Percentiles rank a stretch among this genome's conserved stretches.
These are phyloP conservation scores for Oophaga pumilio DNA, from an alignment of 2,113 vertebrate genomes.

Conservation along the genomic window DNA sequence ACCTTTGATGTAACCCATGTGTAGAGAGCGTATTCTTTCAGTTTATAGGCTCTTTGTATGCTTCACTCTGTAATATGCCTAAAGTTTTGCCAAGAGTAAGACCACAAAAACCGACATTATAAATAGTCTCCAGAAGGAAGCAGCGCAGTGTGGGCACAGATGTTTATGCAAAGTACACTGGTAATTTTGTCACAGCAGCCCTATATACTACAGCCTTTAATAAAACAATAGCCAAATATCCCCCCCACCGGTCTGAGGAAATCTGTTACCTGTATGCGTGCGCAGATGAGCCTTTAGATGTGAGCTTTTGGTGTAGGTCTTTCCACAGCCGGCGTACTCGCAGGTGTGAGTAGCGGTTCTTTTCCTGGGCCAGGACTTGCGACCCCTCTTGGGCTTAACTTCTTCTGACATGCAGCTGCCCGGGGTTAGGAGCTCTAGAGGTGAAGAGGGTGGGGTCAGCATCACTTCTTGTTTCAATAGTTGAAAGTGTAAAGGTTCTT, in stretches of 20 bases:
- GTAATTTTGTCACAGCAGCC: background rate
- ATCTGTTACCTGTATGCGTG: conserved; percentile 90
- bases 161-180: conserved; percentile 37
- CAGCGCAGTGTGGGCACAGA: conserved; percentile 39
- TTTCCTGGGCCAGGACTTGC: conserved; percentile 95
- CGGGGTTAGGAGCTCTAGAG: conserved; percentile 84
- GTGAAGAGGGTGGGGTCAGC: conserved; percentile 69
- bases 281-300: conserved; percentile 97
- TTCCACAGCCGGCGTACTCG: conserved; percentile 93
- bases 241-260: background rate
- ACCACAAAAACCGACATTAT: conserved; percentile 46
- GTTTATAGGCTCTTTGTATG: conserved; percentile 25
- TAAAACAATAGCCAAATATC: background rate
- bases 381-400: conserved; percentile 91
- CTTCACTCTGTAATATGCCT: conserved; percentile 46
- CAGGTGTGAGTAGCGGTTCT: conserved; percentile 94
- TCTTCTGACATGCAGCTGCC: conserved; percentile 86
- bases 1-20: background rate
- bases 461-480: conserved; percentile 14
- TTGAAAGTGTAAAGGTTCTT: conserved; percentile 21
- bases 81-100: conserved; percentile 47
- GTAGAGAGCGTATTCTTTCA: conserved; percentile 3
- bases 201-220: background rate
- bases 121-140: conserved; percentile 48
- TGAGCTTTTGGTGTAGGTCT: conserved; percentile 98